phyloP scores from a whole-genome alignment of 2,113 vertebrate genomes.

The Chelonoidis abingdonii region DNA sequence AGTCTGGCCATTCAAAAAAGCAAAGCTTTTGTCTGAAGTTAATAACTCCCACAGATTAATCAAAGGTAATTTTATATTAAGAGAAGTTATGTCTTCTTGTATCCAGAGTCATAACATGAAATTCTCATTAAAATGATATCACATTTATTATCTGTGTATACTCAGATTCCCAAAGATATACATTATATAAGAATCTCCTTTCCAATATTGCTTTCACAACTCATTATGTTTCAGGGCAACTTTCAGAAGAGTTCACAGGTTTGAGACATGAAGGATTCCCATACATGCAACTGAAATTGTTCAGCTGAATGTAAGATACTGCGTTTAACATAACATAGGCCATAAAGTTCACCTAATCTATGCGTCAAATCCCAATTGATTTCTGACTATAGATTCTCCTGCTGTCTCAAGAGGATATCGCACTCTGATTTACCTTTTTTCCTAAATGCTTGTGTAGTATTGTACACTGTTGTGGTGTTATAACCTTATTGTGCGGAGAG shows the following conservation, averaged over 20 bases:
- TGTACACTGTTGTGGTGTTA: background rate
- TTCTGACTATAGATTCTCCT: background rate
- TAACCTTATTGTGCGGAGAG: rapidly evolving
- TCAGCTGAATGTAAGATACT: conserved; percentile 7
- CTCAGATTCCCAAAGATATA: conserved; percentile 76
- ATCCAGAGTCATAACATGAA: conserved; percentile 75
- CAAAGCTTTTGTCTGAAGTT: conserved; percentile 74
- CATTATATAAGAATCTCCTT: conserved; percentile 68
- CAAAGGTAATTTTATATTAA: conserved; percentile 75
- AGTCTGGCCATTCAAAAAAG: conserved; percentile 54
- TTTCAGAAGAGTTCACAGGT: background rate
- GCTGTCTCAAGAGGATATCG: background rate
- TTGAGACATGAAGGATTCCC: conserved; percentile 3
- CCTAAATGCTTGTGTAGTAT: background rate
- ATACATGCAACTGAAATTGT: background rate
- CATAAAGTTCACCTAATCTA: background rate
- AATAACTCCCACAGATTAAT: conserved; percentile 78
- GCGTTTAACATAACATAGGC: background rate
- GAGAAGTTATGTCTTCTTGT: conserved; percentile 73
- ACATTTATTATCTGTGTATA: conserved; percentile 70
- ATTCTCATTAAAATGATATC: conserved; percentile 78
- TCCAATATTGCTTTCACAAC: conserved; percentile 55
- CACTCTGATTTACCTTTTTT: background rate
- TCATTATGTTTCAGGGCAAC: conserved; percentile 58
- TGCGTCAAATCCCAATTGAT: background rate